These are phyloP conservation scores for Myripristis jacobus DNA, from an alignment of 2,797 vertebrate species.

Conservation along the genomic window DNA sequence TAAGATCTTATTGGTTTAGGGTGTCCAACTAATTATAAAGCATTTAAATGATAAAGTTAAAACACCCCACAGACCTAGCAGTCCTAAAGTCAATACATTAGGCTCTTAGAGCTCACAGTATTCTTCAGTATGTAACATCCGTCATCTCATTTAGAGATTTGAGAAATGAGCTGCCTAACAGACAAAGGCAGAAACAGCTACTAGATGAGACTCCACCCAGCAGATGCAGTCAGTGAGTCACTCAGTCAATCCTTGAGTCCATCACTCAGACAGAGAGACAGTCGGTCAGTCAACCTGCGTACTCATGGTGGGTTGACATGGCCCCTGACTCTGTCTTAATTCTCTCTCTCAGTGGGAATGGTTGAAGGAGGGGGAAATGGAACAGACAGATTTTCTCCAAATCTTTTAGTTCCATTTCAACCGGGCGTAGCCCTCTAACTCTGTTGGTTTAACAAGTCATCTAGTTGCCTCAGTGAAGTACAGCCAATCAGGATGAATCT, in stretches of 20 bases:
- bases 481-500: too few species aligned
- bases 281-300: too few species aligned
- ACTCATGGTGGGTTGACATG: constrained; percentile 20
- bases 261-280: constrained; percentile 7
- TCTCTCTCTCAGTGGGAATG: constrained; percentile 25
- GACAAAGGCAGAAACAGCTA: constrained; percentile 47
- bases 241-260: constrained; percentile 22
- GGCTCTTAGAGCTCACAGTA: constrained; percentile 15
- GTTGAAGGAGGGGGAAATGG: constrained; percentile 6
- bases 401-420: neutral
- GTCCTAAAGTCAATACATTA: constrained; percentile 15
- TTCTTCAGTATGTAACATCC: constrained; percentile 27
- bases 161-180: constrained; percentile 54
- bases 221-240: constrained; percentile 71
- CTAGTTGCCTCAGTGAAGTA: too few species aligned
- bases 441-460: too few species aligned
- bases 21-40: constrained; percentile 17
- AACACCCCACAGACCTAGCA: neutral
- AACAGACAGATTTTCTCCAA: constrained; percentile 31
- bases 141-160: constrained; percentile 44
- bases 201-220: constrained; percentile 63
- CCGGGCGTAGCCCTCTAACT: too few species aligned
- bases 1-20: constrained; percentile 45
- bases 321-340: constrained; percentile 15
- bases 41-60: neutral